Percentiles rank a stretch among this genome's conserved stretches.
These are phyloP conservation scores for Eulacestoma nigropectus DNA, from an alignment of 2,113 vertebrate species.

Conservation along the genomic window DNA sequence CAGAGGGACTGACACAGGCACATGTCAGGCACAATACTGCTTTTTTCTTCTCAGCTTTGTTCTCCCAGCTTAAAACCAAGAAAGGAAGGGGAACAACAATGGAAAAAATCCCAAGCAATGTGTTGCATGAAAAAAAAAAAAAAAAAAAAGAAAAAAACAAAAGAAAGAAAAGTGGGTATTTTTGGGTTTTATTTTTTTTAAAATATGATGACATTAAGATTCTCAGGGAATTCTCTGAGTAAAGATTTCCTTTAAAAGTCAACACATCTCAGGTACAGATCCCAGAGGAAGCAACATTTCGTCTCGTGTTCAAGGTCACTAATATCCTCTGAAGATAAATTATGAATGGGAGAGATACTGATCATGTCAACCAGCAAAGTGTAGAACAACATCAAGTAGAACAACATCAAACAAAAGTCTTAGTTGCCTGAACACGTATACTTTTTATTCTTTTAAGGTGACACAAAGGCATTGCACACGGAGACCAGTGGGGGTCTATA, in stretches of 20 bases:
- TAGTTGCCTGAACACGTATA: neutral
- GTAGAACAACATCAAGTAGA: neutral
- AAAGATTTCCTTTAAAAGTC: conserved; percentile 40
- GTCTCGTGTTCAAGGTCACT: conserved; percentile 50
- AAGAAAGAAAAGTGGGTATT: neutral
- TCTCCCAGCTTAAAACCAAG: neutral
- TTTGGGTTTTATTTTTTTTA: neutral
- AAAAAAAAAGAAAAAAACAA: neutral
- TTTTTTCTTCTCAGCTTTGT: neutral
- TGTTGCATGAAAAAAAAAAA: neutral
- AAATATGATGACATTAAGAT: conserved; percentile 35
- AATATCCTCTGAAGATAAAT: conserved; percentile 53
- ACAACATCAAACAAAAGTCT: neutral
- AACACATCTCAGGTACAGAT: conserved; percentile 20
- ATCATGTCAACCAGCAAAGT: neutral
- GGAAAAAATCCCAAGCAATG: neutral
- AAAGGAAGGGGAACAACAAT: neutral
- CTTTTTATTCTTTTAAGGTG: neutral
- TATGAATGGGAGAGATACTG: neutral
- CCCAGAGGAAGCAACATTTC: conserved; percentile 6
- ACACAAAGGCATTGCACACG: neutral
- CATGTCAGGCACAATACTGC: neutral
- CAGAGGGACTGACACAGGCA: neutral
- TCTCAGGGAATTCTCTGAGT: neutral
- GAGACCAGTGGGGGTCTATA: neutral